A percentile compares a stretch with the other conserved stretches of the same genome.
phyloP scores from a whole-genome alignment of 2,888 invertebrate species.

The Xylocampa areola region DNA sequence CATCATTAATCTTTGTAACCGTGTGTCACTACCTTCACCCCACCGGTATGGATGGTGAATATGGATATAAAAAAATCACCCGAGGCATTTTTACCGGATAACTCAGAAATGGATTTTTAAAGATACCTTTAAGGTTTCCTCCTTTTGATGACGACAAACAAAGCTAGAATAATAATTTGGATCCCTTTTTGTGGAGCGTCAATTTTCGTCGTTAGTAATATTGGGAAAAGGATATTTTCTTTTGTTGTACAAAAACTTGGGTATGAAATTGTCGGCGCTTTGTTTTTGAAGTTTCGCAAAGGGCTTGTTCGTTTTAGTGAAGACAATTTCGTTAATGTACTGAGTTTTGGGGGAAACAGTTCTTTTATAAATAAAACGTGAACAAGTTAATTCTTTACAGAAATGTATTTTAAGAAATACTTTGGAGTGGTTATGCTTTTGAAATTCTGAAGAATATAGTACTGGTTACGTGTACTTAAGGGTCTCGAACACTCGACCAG shows the following conservation, averaged over 20 bases:
- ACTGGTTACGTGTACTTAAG: no score
- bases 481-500: no score
- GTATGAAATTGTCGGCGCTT: constrained; percentile 44
- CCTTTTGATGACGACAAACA: constrained; percentile 76
- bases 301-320: constrained; percentile 47
- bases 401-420: background rate
- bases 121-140: constrained; percentile 64
- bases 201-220: constrained; percentile 69
- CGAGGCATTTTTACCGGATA: constrained; percentile 62
- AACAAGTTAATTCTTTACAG: background rate
- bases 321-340: constrained; percentile 46
- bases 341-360: constrained; percentile 25
- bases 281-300: constrained; percentile 48
- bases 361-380: constrained; percentile 10
- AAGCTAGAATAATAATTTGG: constrained; percentile 74
- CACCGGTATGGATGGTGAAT: constrained; percentile 58
- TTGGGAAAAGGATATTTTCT: constrained; percentile 66
- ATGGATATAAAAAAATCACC: constrained; percentile 68
- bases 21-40: constrained; percentile 54
- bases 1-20: constrained; percentile 44
- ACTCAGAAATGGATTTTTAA: constrained; percentile 70
- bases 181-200: constrained; percentile 63
- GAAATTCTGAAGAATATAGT: no score
- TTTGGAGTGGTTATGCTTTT: background rate
- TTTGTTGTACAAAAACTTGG: constrained; percentile 58